Percentiles rank a stretch among this genome's conserved stretches.
Evolutionary conservation across 2,797 vertebrate species (phyloP).

Genomic region (Rallus crepitans): DNA sequence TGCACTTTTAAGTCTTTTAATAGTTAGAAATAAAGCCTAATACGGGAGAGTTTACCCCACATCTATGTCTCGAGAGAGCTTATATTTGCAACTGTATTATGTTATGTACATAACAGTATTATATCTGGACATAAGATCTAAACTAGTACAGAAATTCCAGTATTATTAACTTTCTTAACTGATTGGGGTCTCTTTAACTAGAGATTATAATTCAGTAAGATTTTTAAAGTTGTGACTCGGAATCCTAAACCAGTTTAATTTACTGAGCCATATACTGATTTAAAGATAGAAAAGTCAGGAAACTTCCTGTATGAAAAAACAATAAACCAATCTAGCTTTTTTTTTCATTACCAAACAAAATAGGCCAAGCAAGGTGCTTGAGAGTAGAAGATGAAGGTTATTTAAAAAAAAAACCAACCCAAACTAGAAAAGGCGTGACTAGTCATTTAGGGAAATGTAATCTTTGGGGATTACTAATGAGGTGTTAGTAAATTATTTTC

Average conservation of each 20-base stretch:
- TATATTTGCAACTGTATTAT: background rate
- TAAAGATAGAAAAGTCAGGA: background rate
- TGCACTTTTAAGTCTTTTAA: background rate
- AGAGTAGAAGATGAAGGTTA: background rate
- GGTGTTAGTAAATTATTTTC: background rate
- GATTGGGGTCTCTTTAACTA: background rate
- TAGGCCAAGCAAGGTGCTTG: background rate
- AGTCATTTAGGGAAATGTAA: background rate
- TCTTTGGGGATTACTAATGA: background rate
- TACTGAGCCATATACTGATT: background rate
- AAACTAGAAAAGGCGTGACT: background rate
- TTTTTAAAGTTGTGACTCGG: background rate
- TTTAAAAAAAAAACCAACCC: background rate
- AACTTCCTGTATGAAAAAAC: background rate
- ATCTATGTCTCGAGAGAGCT: background rate
- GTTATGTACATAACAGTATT: background rate
- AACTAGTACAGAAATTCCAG: background rate
- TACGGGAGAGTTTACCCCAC: background rate
- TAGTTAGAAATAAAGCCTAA: background rate
- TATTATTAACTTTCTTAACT: background rate
- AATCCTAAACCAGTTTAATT: background rate
- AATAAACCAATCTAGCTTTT: background rate
- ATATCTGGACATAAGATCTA: background rate
- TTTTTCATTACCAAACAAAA: background rate
- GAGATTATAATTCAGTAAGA: background rate